A percentile compares a stretch with the other conserved stretches of the same genome.
These are phyloP conservation scores for Drosophila eugracilis DNA, from an alignment of 1,140 invertebrate species.

Conservation along the genomic window DNA sequence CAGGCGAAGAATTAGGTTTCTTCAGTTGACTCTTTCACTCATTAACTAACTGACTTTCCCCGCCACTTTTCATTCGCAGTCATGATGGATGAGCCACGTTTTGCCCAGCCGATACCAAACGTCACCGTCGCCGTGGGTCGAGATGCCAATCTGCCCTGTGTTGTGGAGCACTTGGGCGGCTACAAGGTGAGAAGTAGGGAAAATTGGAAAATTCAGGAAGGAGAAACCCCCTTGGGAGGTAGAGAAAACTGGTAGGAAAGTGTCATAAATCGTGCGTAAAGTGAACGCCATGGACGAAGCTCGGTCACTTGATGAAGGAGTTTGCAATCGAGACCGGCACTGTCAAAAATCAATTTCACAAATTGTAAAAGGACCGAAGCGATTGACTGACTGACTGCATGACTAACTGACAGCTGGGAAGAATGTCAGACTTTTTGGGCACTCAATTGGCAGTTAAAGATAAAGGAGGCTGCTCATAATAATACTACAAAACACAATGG, in stretches of 20 bases:
- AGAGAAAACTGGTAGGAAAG: not conserved
- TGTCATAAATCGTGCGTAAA: conserved; percentile 68
- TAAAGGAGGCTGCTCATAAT: conserved; percentile 14
- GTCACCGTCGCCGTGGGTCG: conserved; percentile 94
- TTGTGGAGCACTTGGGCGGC: conserved; percentile 93
- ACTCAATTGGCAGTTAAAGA: conserved; percentile 25
- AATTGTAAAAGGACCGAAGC: conserved; percentile 46
- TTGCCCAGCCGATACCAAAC: conserved; percentile 94
- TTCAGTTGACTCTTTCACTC: conserved; percentile 28
- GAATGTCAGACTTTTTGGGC: not conserved
- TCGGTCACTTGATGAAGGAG: conserved; percentile 44
- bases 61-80: conserved; percentile 86
- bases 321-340: conserved; percentile 41
- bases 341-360: conserved; percentile 79
- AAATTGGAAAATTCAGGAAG: not conserved
- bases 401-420: conserved; percentile 9
- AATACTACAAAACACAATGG: conserved; percentile 7
- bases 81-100: conserved; percentile 92
- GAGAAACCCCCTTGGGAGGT: not conserved
- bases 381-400: conserved; percentile 1
- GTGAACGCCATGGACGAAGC: conserved; percentile 28
- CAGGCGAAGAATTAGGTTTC: not conserved
- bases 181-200: conserved; percentile 91
- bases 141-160: conserved; percentile 94
- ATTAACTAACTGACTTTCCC: conserved; percentile 67